Conservation (phyloP, 2,888 invertebrate genomes). For the Lochmaea capreae region DNA sequence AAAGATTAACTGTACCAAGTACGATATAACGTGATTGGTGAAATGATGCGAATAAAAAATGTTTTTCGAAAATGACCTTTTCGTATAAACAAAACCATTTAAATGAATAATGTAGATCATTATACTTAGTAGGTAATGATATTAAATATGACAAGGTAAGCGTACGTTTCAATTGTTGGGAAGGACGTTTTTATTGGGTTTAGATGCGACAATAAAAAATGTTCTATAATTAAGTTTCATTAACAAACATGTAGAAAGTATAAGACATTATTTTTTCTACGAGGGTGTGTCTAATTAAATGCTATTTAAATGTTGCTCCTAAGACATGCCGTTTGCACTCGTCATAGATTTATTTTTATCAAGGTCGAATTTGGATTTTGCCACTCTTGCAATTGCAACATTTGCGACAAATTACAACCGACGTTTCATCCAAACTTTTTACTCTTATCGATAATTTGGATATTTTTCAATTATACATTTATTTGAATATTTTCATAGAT, state of each 20-base stretch:
- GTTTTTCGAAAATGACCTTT: constrained; percentile 24
- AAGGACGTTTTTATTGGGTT: constrained; percentile 1
- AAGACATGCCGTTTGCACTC: too few relatives aligned
- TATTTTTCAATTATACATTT: too few relatives aligned
- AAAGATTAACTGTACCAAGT: constrained; percentile 24
- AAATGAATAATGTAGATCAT: constrained; percentile 8
- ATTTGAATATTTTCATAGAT: too few relatives aligned
- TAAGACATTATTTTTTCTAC: too few relatives aligned
- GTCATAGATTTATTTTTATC: too few relatives aligned
- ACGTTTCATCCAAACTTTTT: too few relatives aligned
- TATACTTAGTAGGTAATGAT: constrained; percentile 2
- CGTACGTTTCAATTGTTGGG: neutral
- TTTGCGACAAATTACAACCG: too few relatives aligned
- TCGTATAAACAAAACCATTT: constrained; percentile 1
- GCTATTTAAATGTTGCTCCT: too few relatives aligned
- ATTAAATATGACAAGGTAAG: neutral
- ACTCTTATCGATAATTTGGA: too few relatives aligned
- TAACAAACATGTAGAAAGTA: neutral
- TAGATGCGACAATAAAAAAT: neutral
- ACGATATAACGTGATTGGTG: constrained; percentile 27
- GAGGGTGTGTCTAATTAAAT: too few relatives aligned
- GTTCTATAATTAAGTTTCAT: neutral
- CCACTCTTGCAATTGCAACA: too few relatives aligned
- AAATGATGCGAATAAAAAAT: constrained; percentile 23
- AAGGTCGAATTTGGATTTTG: too few relatives aligned